Evolutionary conservation across 2,113 vertebrate genomes (phyloP), one percentile per base, ranked within the genome.

Genomic region (Phylloscopus trochilus): DNA sequence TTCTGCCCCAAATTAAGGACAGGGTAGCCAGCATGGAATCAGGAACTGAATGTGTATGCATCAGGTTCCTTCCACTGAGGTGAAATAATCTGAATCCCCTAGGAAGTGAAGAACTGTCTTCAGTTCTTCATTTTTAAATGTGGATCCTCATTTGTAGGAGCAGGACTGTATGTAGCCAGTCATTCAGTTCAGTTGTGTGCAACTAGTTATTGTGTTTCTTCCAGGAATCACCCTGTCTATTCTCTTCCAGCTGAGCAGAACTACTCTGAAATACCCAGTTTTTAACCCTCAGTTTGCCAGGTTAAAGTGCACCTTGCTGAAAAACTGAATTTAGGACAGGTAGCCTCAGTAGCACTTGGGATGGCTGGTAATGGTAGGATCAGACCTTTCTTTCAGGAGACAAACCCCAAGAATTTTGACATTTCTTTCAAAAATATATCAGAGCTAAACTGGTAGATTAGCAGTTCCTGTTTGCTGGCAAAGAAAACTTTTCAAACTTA

Each of bases 401-500:
- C 5, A 35, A 72, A 87, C 2, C 27, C 41, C 9, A 11, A 55
- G 46, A 73, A 72, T 89, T 67, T 73, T 7, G 5, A 91, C 59
- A 70, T 46, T 63, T 88, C 33, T 75, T 73, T 90, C 47, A 73
- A 89, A 59, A 89, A 94, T 53, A 39, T 62, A 83, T 83, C 69
- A 41, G 27, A 64, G 13, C 14, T 74, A 86, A 93, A 9, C 43
- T 3, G 5, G 69, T 94, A 91, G 56, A 80, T 78, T 73, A 97
- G 39, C 10, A 67, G 46, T 89, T 97, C 81, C 74, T 81, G 77
- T 89, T 95, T 81, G 67, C 55, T 80, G 63, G 39, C 14, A 43
- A 53, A 90, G 41, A 30, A 83, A 28, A 90, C 30, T 92, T 89
- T 90, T 89, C 76, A 63, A 66, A 83, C 79, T 91, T 82, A 79